A percentile compares a stretch with the other conserved stretches of the same genome.
These are phyloP conservation scores for Drosophila teissieri DNA, from an alignment of 1,140 invertebrate genomes.

Conservation along the genomic window DNA sequence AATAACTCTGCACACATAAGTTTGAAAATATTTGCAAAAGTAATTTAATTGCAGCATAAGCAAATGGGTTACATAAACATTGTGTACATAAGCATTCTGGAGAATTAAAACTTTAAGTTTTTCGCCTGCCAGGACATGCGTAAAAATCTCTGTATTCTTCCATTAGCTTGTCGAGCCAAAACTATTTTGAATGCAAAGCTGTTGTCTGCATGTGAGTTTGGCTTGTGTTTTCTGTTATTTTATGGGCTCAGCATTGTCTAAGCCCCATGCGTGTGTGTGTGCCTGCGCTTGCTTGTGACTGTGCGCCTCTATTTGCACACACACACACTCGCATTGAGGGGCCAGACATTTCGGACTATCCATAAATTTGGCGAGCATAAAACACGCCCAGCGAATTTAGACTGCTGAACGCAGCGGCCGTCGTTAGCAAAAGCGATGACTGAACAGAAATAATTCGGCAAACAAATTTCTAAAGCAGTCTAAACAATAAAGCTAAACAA, in stretches of 20 bases:
- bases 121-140: neutral
- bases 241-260: slow-evolving; percentile 39
- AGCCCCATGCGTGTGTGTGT: slow-evolving; percentile 1
- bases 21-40: neutral
- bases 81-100: neutral
- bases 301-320: slow-evolving; percentile 22
- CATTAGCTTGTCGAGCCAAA: slow-evolving; percentile 23
- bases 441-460: slow-evolving; percentile 78
- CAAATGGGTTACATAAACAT: neutral
- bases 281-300: slow-evolving; percentile 2
- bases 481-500: slow-evolving; percentile 81
- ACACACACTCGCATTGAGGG: slow-evolving; percentile 30
- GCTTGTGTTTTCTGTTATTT: slow-evolving; percentile 49
- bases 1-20: no score
- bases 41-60: neutral
- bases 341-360: slow-evolving; percentile 43
- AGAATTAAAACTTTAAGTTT: slow-evolving; percentile 5
- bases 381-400: slow-evolving; percentile 70
- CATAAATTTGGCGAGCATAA: slow-evolving; percentile 64
- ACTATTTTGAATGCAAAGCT: slow-evolving; percentile 51
- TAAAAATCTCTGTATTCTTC: slow-evolving; percentile 13
- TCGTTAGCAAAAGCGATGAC: slow-evolving; percentile 55
- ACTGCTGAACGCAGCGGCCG: slow-evolving; percentile 10
- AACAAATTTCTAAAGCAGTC: slow-evolving; percentile 81
- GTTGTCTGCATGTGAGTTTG: slow-evolving; percentile 55